These are phyloP conservation scores for Aporophyla nigra DNA, from an alignment of 2,888 invertebrate genomes.

Conservation along the genomic window DNA sequence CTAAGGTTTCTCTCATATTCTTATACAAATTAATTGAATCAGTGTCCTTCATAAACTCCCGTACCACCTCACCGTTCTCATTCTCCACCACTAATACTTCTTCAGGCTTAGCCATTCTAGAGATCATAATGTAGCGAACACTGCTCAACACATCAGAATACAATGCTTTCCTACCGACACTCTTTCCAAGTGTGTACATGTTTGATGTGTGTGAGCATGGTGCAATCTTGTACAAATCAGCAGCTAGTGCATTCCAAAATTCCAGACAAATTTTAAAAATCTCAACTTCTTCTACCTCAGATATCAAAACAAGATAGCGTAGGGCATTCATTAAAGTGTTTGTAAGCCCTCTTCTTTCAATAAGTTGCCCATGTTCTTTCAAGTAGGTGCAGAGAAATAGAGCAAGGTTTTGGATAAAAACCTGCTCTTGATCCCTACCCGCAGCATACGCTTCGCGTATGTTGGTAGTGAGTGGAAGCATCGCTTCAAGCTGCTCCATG, in stretches of 20 bases:
- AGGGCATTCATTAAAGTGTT: constrained; percentile 95
- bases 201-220: constrained; percentile 92
- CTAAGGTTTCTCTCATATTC: constrained; percentile 99
- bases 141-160: constrained; percentile 96
- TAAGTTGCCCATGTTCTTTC: constrained; percentile 98
- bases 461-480: constrained; percentile 97
- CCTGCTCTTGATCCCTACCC: constrained; percentile 99
- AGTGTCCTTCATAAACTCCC: constrained; percentile 99
- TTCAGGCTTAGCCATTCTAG: constrained; percentile 99
- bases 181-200: constrained; percentile 84
- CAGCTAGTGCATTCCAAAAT: constrained; percentile 98
- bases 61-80: constrained; percentile 99
- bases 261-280: constrained; percentile 99
- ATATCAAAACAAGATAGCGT: constrained; percentile 97
- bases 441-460: constrained; percentile 98
- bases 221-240: constrained; percentile 97
- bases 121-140: constrained; percentile 99
- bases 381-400: constrained; percentile 99
- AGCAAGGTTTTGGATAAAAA: constrained; percentile 99
- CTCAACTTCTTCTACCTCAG: constrained; percentile 99
- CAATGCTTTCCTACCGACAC: constrained; percentile 92
- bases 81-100: constrained; percentile 99
- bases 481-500: constrained; percentile 97
- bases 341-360: constrained; percentile 95
- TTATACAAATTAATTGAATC: constrained; percentile 99